These are phyloP conservation scores for Geotrypetes seraphini DNA, from an alignment of 2,797 vertebrate species.

Conservation along the genomic window DNA sequence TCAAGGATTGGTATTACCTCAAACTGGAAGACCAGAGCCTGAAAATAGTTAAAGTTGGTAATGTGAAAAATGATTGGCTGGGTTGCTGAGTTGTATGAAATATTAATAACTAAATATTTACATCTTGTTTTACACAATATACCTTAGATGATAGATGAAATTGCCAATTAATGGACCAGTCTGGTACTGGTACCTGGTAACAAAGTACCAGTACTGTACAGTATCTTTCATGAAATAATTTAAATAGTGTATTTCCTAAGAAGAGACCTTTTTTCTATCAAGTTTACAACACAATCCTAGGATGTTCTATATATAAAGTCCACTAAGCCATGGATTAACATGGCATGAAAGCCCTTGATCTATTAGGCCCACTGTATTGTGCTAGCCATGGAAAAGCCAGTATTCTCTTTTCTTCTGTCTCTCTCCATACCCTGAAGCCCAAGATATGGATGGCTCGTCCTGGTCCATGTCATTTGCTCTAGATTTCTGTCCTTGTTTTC, in stretches of 20 bases:
- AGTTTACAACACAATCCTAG: no score
- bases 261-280: no score
- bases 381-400: no score
- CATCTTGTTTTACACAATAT: constrained; percentile 20
- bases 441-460: constrained; percentile 15
- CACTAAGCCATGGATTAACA: no score
- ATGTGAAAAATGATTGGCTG: constrained; percentile 91
- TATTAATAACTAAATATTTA: constrained; percentile 36
- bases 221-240: constrained; percentile 32
- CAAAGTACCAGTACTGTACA: constrained; percentile 41
- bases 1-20: constrained; percentile 88
- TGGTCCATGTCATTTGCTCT: constrained; percentile 19
- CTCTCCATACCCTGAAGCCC: no score
- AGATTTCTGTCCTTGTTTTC: constrained; percentile 32
- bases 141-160: constrained; percentile 39
- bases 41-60: constrained; percentile 91
- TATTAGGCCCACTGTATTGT: no score
- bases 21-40: constrained; percentile 90
- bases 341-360: no score
- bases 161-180: constrained; percentile 46
- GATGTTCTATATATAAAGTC: no score
- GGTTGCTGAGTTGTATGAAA: constrained; percentile 67
- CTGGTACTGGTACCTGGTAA: constrained; percentile 53
- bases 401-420: no score
- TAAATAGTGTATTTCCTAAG: constrained; percentile 36